Base-by-base conservation (phyloP, 2,113 vertebrate species). In the Australoheros scitulus region DNA sequence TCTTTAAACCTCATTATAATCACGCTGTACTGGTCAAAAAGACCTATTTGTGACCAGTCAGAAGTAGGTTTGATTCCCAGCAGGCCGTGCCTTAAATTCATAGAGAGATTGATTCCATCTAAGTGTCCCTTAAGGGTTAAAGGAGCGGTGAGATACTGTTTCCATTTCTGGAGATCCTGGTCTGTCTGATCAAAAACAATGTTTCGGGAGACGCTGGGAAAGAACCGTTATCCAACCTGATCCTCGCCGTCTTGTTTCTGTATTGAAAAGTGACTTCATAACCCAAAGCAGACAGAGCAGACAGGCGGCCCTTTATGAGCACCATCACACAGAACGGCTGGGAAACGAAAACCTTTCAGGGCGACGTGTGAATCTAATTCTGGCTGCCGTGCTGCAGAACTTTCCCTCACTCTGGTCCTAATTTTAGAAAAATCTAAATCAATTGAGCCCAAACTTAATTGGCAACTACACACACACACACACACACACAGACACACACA, bases 201-300 rank as follows among this genome's bases (percentile, higher is more conserved):
- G 83, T 91, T 89, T 89, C 20, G 78, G 63, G 41, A 79, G 87
- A 87, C 4, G 64, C 72, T 88, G 88, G 85, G 87, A 87, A 90
- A 85, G 77, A 85, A 74, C 82, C 15, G 11, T 57, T 79, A 90
- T 85, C 87, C 87, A n/a, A 80, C 86, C 85, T 91, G 85, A 88
- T 91, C 81, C 85, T 65, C 36, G 10, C 24, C 58, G 74, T 70
- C 87, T 63, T 88, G 85, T 89, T 87, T 88, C 81, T 90, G 75
- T 63, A 74, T 70, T 85, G 83, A 68, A 74, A 60, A 77, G 82
- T 85, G 81, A 86, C 85, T 77, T 88, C 79, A 88, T 91, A 86
- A 93, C 79, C 86, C 81, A 32, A 79, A 91, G 83, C 91, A 91
- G 92, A 90, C 88, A 26, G 84, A 76, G 76, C 87, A 88, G 89